Percentiles rank a stretch among this genome's conserved stretches.
Conservation (phyloP, 2,797 vertebrate species). For the Echiichthys vipera region DNA sequence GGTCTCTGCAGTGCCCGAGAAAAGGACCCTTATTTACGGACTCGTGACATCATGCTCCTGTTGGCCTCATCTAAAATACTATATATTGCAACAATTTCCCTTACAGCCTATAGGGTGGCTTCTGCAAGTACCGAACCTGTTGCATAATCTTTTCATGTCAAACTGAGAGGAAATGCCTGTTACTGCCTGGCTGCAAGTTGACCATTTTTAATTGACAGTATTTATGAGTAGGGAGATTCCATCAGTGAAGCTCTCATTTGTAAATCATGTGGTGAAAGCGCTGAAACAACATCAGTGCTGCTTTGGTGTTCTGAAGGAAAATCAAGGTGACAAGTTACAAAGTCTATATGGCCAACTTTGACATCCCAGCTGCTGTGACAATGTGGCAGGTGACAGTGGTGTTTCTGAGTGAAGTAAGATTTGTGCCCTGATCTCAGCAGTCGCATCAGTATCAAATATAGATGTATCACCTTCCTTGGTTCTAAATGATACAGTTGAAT, state of each 20-base stretch:
- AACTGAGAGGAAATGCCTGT: constrained; percentile 32
- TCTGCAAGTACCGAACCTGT: constrained; percentile 78
- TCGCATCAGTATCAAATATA: neutral
- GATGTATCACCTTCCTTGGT: constrained; percentile 21
- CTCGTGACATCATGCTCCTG: constrained; percentile 79
- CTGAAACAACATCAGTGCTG: neutral
- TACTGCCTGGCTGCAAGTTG: constrained; percentile 24
- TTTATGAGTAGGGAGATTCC: constrained; percentile 12
- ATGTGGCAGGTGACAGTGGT: neutral
- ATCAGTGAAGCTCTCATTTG: constrained; percentile 14
- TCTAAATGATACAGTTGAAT: constrained; percentile 22
- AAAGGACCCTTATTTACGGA: constrained; percentile 81
- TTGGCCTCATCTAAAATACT: constrained; percentile 35
- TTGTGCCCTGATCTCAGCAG: neutral
- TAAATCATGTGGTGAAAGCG: neutral
- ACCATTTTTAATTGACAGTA: constrained; percentile 18
- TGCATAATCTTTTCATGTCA: constrained; percentile 76
- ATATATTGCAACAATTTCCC: constrained; percentile 23
- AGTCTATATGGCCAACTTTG: constrained; percentile 25
- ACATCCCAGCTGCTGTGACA: constrained; percentile 9
- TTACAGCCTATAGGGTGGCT: constrained; percentile 23
- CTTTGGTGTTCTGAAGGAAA: neutral
- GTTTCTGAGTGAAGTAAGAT: neutral
- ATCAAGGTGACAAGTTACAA: constrained; percentile 42
- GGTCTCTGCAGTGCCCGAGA: constrained; percentile 85